Base-by-base conservation (phyloP, 2,888 invertebrate species). In the Leucophenga montana region DNA sequence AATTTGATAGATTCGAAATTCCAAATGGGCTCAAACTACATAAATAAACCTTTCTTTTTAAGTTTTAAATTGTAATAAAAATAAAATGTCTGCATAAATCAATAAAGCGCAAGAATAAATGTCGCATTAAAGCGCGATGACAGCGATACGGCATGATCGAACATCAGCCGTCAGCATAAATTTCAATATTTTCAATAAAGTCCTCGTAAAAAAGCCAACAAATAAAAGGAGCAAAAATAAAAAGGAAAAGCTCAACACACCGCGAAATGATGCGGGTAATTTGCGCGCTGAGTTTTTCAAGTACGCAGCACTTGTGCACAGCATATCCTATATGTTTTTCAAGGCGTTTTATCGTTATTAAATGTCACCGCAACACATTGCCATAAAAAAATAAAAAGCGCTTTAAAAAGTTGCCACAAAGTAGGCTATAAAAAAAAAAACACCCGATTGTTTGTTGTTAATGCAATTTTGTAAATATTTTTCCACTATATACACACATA, bases 101-200 rank as follows among this genome's bases (percentile, higher is more conserved):
- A 50, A 50, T 50, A 50, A 50, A 50, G 5, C 39, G 3, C 8
- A 39, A 39, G 11, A 39, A 39, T 39, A 39, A 39, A 39, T 39
- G 39, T 39, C 11, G 39, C 39, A 39, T 39, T 61, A 33, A 64
- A 59, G 22, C 66, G 70, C 76, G 83, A 82, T 84, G 85, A 81
- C 76, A 80, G 77, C 75, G 85, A 84, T 84, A 84, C 75, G 76
- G 72, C 83, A 84, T 80, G 85, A 71, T 74, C 74, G 44, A 66
- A 48, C 61, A 18, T 22, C 54, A 48, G 33, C 33, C n/a, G 65
- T 14, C 31, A 14, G 83, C 76, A 82, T 84, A 81, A 83, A 80
- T 82, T 84, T 82, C 74, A 78, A 80, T 46, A 61, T 80, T 78
- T 78, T 80, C 76, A 77, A 76, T 78, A 73, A 82, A 82, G 72